Evolutionary conservation across 2,113 vertebrate species (phyloP).

Genomic region (Lota lota): DNA sequence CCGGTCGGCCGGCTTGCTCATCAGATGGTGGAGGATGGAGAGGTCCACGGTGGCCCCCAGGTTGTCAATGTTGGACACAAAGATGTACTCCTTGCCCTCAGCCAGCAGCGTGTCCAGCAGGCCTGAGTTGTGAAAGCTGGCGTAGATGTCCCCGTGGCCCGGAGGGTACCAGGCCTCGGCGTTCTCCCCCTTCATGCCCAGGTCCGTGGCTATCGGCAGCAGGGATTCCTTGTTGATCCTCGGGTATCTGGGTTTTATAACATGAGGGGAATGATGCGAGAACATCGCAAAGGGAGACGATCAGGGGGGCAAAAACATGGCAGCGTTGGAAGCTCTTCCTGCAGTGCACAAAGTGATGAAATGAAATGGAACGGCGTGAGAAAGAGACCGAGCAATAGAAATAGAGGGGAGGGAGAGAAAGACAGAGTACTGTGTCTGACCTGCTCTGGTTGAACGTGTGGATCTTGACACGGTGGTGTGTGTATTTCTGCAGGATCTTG

Average conservation of each 20-base stretch:
- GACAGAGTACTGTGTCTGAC: conserved; percentile 54
- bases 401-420: too few relatives aligned
- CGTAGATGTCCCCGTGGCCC: conserved; percentile 93
- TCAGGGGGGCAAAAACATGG: background rate
- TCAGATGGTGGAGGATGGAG: conserved; percentile 92
- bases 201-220: conserved; percentile 85
- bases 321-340: too few relatives aligned
- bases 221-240: conserved; percentile 96
- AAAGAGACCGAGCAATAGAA: too few relatives aligned
- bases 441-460: conserved; percentile 99
- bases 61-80: conserved; percentile 98
- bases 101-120: conserved; percentile 85
- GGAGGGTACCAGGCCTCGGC: conserved; percentile 94
- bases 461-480: conserved; percentile 90
- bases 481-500: conserved; percentile 97
- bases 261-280: background rate
- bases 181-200: conserved; percentile 82
- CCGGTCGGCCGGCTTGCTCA: conserved; percentile 85
- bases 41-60: conserved; percentile 97
- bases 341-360: too few relatives aligned
- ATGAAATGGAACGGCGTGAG: too few relatives aligned
- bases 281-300: background rate
- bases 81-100: conserved; percentile 95
- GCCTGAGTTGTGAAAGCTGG: conserved; percentile 91
- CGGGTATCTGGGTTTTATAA: conserved; percentile 78